Evolutionary conservation across 2,113 vertebrate genomes (phyloP).

Genomic region (Gallinago undulata): DNA sequence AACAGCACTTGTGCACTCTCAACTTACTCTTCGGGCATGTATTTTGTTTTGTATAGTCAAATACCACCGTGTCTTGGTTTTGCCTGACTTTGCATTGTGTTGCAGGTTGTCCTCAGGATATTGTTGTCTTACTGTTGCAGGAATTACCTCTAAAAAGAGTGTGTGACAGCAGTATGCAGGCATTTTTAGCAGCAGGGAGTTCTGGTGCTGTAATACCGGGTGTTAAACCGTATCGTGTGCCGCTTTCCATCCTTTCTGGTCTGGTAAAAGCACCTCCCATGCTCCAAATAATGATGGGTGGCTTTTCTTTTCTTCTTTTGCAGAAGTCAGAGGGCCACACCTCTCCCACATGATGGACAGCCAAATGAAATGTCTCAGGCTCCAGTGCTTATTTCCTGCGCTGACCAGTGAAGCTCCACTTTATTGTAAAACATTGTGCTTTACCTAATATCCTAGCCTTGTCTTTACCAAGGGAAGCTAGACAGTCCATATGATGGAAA

Average conservation of each 20-base stretch:
- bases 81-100: neutral
- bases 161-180: rapidly evolving
- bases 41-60: neutral
- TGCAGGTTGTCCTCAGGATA: neutral
- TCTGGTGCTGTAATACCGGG: rapidly evolving
- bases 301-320: slow-evolving; percentile 69
- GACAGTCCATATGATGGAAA: slow-evolving; percentile 77
- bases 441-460: slow-evolving; percentile 84
- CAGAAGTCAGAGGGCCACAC: slow-evolving; percentile 89
- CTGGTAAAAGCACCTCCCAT: neutral
- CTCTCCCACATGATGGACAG: slow-evolving; percentile 86
- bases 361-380: slow-evolving; percentile 94
- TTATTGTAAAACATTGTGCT: slow-evolving; percentile 83
- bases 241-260: neutral
- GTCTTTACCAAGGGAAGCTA: slow-evolving; percentile 82
- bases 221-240: rapidly evolving
- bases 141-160: neutral
- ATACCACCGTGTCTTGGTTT: neutral
- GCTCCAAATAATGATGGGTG: neutral
- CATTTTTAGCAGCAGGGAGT: neutral
- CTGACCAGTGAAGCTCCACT: slow-evolving; percentile 92
- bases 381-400: slow-evolving; percentile 96
- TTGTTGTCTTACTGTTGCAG: neutral
- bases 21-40: neutral
- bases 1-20: rapidly evolving